Base-by-base conservation (phyloP, 2,888 invertebrate genomes). In the Stegophylla sp. region DNA sequence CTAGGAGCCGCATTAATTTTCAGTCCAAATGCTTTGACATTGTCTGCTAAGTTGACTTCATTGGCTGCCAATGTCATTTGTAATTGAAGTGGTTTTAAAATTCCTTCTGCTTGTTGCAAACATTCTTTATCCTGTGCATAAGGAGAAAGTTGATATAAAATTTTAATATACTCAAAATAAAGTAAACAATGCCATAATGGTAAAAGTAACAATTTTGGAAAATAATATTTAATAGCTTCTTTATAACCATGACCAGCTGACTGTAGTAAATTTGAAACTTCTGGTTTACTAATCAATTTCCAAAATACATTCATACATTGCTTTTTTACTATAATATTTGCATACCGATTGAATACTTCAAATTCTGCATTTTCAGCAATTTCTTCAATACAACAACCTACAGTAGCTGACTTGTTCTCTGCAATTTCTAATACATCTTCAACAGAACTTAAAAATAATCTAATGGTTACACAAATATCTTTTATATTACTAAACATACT, bases 401-500 rank as follows among this genome's bases (percentile, higher is more conserved):
- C 93, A 84, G 79, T 79, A 20, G 69, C 79, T 9, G 79, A 79
- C 48, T 94, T 93, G 84, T 97, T 96, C 86, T 97, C 75, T 0
- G 96, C 94, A 91, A 98, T 95, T 88, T 99, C 98, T 86, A 97
- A 92, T 23, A 97, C 96, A 86, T 99, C 99, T 86, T 99, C 98
- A 23, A 99, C 88, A 85, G 95, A 94, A 71, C 97, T 95, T 15
- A 97, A 90, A 84, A 99, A 88, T 0, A 95, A 97, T 56, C 95
- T 93, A 3, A 97, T 96, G 84, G 98, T 90, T 87, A 98, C 98
- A 87, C 96, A 96, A 83, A 99, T 95, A 86, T 99, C 98, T 87
- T 94, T 91, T 83, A 99, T 95, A 88, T 97, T 97, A 83, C 95
- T 95, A 88, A 98, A 98, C 85, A 99, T 94, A 81, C 91, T 89